A percentile compares a stretch with the other conserved stretches of the same genome.
Evolutionary conservation across 2,113 vertebrate genomes (phyloP).

Genomic region (Anser brachyrhynchus): DNA sequence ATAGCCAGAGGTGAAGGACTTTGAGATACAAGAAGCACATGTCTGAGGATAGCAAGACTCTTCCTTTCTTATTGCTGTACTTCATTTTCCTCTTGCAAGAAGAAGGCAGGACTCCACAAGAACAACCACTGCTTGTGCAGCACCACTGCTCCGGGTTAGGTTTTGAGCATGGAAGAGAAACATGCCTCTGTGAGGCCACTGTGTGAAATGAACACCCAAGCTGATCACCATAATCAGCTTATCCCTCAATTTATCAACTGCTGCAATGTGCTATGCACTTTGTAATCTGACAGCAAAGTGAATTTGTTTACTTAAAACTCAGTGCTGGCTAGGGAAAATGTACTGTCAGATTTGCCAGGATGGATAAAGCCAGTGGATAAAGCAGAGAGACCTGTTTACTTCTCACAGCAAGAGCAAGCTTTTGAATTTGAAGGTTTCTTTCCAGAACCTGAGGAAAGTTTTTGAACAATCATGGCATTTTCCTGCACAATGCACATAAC

Average conservation of each 20-base stretch:
- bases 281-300: slow-evolving; percentile 50
- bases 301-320: neutral
- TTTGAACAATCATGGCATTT: neutral
- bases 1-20: neutral
- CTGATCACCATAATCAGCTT: slow-evolving; percentile 73
- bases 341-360: neutral
- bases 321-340: neutral
- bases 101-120: neutral
- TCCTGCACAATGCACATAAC: neutral
- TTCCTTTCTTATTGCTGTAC: neutral
- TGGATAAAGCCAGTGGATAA: neutral
- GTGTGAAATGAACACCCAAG: slow-evolving; percentile 63
- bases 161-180: neutral
- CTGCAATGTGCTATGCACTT: slow-evolving; percentile 79
- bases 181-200: slow-evolving; percentile 71
- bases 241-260: slow-evolving; percentile 74
- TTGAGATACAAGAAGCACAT: neutral
- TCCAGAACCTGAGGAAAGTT: neutral
- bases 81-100: neutral
- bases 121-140: slow-evolving; percentile 80
- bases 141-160: slow-evolving; percentile 81
- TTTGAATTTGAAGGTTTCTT: neutral
- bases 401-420: neutral
- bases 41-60: neutral
- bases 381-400: neutral